These are phyloP conservation scores for Lepeophtheirus salmonis DNA, from an alignment of 1,140 invertebrate genomes.

Conservation along the genomic window DNA sequence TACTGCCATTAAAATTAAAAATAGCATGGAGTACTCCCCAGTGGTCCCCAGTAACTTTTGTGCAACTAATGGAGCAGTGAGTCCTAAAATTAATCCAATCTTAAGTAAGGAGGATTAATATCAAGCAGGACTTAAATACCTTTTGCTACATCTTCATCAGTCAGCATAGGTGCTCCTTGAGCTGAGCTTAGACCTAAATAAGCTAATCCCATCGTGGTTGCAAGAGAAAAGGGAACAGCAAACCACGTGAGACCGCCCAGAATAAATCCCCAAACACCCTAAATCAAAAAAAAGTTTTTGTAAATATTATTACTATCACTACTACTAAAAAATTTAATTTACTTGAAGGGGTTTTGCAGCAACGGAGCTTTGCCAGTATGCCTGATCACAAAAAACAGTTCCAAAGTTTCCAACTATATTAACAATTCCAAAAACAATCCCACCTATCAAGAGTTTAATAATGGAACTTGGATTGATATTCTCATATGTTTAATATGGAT, in stretches of 20 bases:
- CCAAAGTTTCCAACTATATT: conserved; percentile 30
- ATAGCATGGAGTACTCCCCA: conserved; percentile 25
- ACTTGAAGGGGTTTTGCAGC: conserved; percentile 27
- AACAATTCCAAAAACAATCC: conserved; percentile 29
- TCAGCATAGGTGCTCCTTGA: conserved; percentile 24
- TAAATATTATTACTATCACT: no score
- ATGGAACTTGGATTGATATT: not conserved
- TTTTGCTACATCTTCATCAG: conserved; percentile 23
- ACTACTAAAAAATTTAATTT: no score
- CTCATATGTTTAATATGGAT: not conserved
- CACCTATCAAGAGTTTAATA: conserved; percentile 19
- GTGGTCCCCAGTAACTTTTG: conserved; percentile 25
- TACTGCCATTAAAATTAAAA: conserved; percentile 29
- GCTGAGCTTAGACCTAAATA: conserved; percentile 26
- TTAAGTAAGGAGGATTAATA: not conserved
- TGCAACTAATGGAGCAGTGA: conserved; percentile 27
- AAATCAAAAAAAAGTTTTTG: conserved; percentile 13
- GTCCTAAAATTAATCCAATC: conserved; percentile 22
- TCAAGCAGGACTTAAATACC: conserved; percentile 22
- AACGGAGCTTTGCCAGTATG: conserved; percentile 29
- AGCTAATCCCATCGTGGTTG: conserved; percentile 29
- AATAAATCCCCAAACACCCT: conserved; percentile 29
- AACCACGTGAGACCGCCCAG: conserved; percentile 30
- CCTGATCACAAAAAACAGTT: conserved; percentile 31
- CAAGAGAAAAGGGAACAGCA: conserved; percentile 29